These are phyloP conservation scores for Oncopodura yosiiana DNA, from an alignment of 1,140 invertebrate species.

Conservation along the genomic window DNA sequence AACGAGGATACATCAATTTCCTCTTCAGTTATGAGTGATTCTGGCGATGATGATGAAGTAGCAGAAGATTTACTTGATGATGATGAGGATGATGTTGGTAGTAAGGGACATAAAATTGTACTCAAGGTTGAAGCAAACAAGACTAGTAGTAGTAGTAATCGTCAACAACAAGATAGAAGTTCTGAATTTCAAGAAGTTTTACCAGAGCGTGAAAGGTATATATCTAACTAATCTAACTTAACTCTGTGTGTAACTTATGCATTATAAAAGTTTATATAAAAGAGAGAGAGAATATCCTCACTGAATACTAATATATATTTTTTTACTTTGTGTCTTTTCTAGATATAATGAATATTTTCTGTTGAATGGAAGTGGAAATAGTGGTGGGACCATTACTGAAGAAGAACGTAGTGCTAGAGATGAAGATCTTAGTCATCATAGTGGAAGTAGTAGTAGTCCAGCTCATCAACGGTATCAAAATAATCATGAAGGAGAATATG, in stretches of 20 bases:
- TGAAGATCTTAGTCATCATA: conserved; percentile 5
- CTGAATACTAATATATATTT: background rate
- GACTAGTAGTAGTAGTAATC: too few relatives aligned
- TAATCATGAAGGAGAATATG: background rate
- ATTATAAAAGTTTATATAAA: background rate
- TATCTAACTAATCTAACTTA: background rate
- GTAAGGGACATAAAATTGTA: conserved; percentile 15
- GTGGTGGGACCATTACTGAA: conserved; percentile 6
- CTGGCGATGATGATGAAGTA: conserved; percentile 22
- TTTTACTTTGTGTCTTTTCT: background rate
- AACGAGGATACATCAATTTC: conserved; percentile 34
- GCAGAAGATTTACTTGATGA: conserved; percentile 12
- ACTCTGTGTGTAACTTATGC: too few relatives aligned
- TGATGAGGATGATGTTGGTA: conserved; percentile 8
- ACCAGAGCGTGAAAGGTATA: conserved; percentile 16
- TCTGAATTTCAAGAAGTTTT: background rate
- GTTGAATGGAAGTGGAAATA: conserved; percentile 19
- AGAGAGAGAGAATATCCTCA: background rate
- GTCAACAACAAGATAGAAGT: conserved; percentile 2
- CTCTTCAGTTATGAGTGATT: conserved; percentile 34
- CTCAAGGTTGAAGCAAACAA: conserved; percentile 26
- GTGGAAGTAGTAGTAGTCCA: conserved; percentile 6
- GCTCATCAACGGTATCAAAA: conserved; percentile 6
- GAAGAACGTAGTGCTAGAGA: conserved; percentile 10
- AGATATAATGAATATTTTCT: conserved; percentile 29